Evolutionary conservation across 92 coral and sea anemone species (phyloP), one percentile per base, ranked within the genome.

Genomic region (Palythoa heliodiscus): DNA sequence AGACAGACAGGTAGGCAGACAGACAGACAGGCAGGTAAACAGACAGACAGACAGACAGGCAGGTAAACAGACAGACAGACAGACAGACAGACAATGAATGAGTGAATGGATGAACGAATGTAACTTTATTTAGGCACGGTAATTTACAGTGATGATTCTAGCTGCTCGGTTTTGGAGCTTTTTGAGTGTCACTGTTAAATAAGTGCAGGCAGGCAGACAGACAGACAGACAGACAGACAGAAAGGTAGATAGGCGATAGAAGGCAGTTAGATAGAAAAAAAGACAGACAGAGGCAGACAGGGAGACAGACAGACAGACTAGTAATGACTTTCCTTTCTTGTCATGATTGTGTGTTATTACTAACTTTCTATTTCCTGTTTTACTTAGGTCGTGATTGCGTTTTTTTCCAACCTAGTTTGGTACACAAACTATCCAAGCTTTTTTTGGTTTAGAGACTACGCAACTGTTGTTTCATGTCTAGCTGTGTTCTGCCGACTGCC

Each of bases 401-500:
- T 94, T 84, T 84, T 75, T 52, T 84, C 93, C 1, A 92, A 94
- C 93, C 79, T 93, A 37, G 90, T 88, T 54, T 94, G 98, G 98
- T 94, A 94, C 87, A 77, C 82, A 48, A 52, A 80, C 57, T 82
- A 85, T 38, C 91, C 94, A 3, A 64, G 78, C 54, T 86, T 84
- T 67, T 85, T 87, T 23, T 82, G 89, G 88, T 87, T 89, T 74
- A 84, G 95, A n/a, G 85, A 90, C 77, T 87, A 90, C 68, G 86
- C 90, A 3, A 92, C 95, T 55, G 87, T 91, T 7, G 72, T 94
- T 11, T 94, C 98, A 23, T 90, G 95, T 52, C 87, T 94, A 55
- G 98, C 98, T 29, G 98, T 94, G 86, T 94, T 94, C 83, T 88
- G 83, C 72, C 95, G 98, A 47, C 88, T 94, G 52, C 98, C 98